These are phyloP conservation scores for Brassicogethes aeneus DNA, from an alignment of 2,888 invertebrate genomes.

Conservation along the genomic window DNA sequence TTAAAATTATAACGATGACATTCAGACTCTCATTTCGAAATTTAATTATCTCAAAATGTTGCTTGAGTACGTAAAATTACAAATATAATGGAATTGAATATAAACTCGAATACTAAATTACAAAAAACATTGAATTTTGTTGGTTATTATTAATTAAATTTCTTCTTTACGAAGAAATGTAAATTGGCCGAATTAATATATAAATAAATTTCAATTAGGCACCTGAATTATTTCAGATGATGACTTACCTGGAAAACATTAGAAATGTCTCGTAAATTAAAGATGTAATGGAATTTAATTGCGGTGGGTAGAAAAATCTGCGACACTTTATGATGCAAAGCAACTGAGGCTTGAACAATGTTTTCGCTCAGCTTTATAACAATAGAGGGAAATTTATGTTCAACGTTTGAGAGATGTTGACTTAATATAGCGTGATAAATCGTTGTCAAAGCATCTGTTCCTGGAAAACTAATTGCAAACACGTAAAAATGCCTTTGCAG, in stretches of 20 bases:
- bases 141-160: neutral
- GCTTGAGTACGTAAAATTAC: neutral
- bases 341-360: constrained; percentile 74
- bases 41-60: neutral
- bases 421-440: constrained; percentile 85
- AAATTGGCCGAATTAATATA: neutral
- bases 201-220: neutral
- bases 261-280: constrained; percentile 89
- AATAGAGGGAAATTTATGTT: constrained; percentile 65
- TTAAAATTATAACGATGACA: neutral
- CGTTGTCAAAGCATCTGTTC: constrained; percentile 70
- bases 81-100: constrained; percentile 1
- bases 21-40: neutral
- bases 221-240: neutral
- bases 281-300: constrained; percentile 93
- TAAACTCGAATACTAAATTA: neutral
- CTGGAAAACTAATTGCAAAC: constrained; percentile 72
- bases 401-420: constrained; percentile 75
- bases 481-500: constrained; percentile 86
- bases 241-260: constrained; percentile 80
- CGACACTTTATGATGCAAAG: constrained; percentile 76
- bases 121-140: neutral
- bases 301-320: constrained; percentile 91
- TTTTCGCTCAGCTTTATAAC: constrained; percentile 62
- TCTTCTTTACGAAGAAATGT: too few relatives aligned